These are phyloP conservation scores for Lineus longissimus DNA, from an alignment of 1,140 invertebrate genomes.

Conservation along the genomic window DNA sequence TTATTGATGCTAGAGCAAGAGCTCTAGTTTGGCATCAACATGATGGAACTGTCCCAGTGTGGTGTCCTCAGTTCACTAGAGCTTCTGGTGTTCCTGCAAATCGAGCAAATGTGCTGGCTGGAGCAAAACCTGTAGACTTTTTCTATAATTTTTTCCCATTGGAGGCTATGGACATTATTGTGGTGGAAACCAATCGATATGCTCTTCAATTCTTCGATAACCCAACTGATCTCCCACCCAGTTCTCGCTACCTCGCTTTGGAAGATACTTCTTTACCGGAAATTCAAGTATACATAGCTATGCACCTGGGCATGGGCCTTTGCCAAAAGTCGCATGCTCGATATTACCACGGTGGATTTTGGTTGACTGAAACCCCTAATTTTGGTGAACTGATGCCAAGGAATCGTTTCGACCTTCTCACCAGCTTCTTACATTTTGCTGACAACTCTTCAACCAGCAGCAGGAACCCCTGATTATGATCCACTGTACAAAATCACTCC, in stretches of 20 bases:
- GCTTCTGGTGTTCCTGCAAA: too few species aligned
- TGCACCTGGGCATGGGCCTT: neutral
- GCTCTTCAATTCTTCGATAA: conserved; percentile 2
- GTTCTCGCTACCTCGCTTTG: neutral
- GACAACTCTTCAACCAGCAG: neutral
- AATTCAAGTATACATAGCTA: neutral
- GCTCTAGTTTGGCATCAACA: too few species aligned
- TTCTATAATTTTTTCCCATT: neutral
- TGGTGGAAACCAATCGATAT: neutral
- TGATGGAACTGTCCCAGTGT: too few species aligned
- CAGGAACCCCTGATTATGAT: neutral
- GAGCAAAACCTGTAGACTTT: too few species aligned
- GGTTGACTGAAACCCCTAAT: neutral
- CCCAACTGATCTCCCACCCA: neutral
- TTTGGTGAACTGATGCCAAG: neutral
- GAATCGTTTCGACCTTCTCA: neutral
- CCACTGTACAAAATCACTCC: conserved; percentile 3
- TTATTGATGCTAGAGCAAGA: too few species aligned
- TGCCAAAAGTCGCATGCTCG: neutral
- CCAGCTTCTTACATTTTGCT: neutral
- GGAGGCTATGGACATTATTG: neutral
- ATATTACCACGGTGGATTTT: neutral
- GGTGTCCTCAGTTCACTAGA: too few species aligned
- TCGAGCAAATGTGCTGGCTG: too few species aligned
- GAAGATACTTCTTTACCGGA: neutral